These are phyloP conservation scores for Mastomys coucha DNA, from an alignment of 2,113 vertebrate genomes.

Conservation along the genomic window DNA sequence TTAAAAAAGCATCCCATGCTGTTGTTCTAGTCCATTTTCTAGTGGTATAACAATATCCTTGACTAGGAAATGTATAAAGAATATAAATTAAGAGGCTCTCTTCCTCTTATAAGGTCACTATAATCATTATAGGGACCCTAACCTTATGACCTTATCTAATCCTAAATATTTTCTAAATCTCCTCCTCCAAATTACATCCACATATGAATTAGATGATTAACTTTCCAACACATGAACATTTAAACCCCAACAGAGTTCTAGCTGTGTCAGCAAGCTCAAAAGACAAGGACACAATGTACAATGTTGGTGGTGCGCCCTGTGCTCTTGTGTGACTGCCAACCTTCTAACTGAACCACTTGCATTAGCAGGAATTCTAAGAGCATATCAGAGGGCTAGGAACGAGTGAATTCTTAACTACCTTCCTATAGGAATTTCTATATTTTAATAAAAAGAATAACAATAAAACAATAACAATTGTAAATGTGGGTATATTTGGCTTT, in stretches of 20 bases:
- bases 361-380: not conserved
- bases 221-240: not conserved
- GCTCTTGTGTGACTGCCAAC: not conserved
- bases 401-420: not conserved
- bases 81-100: not conserved
- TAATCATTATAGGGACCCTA: not conserved
- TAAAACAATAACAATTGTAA: not conserved
- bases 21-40: not conserved
- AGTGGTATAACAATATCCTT: not conserved
- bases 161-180: not conserved
- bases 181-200: not conserved
- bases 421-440: slow-evolving; percentile 48
- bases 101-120: not conserved
- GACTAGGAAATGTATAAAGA: not conserved
- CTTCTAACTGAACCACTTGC: not conserved
- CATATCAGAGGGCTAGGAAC: not conserved
- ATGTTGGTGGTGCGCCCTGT: not conserved
- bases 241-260: not conserved
- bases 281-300: not conserved
- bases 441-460: not conserved
- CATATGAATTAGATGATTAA: not conserved
- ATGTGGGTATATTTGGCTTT: slow-evolving; percentile 9
- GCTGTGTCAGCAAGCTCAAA: not conserved
- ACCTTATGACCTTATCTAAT: not conserved
- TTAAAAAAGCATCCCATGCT: not conserved